These are phyloP conservation scores for Palythoa caribaeorum DNA, from an alignment of 92 coral and sea anemone genomes.

Conservation along the genomic window DNA sequence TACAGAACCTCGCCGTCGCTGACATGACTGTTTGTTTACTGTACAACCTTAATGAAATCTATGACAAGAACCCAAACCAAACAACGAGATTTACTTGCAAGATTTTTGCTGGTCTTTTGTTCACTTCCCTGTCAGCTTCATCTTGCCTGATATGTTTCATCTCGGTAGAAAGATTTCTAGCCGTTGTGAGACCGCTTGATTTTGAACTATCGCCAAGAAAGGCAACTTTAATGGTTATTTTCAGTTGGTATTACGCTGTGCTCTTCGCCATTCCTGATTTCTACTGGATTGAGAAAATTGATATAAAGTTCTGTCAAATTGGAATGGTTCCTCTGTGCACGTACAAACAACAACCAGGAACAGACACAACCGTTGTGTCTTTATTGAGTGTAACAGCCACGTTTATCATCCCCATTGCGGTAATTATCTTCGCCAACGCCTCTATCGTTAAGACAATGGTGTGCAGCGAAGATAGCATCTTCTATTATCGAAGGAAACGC, in stretches of 20 bases:
- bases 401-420: conserved; percentile 71
- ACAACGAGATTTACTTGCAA: conserved; percentile 72
- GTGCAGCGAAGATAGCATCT: conserved; percentile 29
- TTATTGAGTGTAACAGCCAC: conserved; percentile 72
- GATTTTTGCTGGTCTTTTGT: conserved; percentile 75
- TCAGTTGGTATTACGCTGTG: conserved; percentile 86
- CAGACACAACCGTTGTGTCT: conserved; percentile 61
- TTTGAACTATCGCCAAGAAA: conserved; percentile 68
- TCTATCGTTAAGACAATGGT: conserved; percentile 68
- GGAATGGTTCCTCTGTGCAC: conserved; percentile 68
- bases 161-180: conserved; percentile 89
- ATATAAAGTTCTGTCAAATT: conserved; percentile 59
- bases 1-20: conserved; percentile 79
- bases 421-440: conserved; percentile 72
- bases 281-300: conserved; percentile 69
- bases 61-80: conserved; percentile 59
- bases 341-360: conserved; percentile 67
- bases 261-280: conserved; percentile 81
- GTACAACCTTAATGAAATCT: conserved; percentile 79
- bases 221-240: conserved; percentile 74
- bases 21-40: conserved; percentile 83
- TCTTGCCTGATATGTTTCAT: conserved; percentile 83
- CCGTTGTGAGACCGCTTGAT: conserved; percentile 88
- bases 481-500: conserved; percentile 50
- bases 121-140: conserved; percentile 74